These are phyloP conservation scores for Peromyscus californicus DNA, from an alignment of 2,113 vertebrate genomes.

Conservation along the genomic window DNA sequence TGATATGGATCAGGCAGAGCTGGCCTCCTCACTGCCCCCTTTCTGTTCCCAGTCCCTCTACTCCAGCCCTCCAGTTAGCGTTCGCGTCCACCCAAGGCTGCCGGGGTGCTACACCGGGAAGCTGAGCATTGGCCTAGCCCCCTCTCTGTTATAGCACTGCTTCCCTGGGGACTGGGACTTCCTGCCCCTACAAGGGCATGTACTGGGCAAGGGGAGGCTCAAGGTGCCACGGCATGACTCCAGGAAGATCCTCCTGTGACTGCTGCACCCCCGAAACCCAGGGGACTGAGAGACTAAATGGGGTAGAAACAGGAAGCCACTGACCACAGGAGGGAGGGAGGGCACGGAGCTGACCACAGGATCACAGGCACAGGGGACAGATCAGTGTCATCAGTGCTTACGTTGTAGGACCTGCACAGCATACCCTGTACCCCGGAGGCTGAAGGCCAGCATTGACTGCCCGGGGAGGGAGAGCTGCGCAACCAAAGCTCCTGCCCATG, in stretches of 20 bases:
- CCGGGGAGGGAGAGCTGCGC: neutral
- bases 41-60: neutral
- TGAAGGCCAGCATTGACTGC: neutral
- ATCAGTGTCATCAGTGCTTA: no score
- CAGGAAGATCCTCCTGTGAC: neutral
- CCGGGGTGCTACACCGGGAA: neutral
- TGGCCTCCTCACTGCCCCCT: neutral
- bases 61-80: neutral
- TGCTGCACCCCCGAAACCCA: neutral
- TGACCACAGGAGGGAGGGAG: neutral
- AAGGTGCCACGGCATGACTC: neutral
- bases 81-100: neutral
- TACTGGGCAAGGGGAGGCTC: neutral
- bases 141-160: neutral
- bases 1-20: neutral
- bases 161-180: neutral
- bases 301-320: constrained; percentile 61
- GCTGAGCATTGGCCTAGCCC: neutral
- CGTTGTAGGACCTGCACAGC: accelerated
- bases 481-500: neutral
- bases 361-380: neutral
- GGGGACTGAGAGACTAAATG: neutral
- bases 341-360: neutral
- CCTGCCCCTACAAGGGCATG: neutral
- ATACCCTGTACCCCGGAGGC: no score